Base-by-base conservation (phyloP, 2,888 invertebrate genomes). In the Cristatella mucedo region DNA sequence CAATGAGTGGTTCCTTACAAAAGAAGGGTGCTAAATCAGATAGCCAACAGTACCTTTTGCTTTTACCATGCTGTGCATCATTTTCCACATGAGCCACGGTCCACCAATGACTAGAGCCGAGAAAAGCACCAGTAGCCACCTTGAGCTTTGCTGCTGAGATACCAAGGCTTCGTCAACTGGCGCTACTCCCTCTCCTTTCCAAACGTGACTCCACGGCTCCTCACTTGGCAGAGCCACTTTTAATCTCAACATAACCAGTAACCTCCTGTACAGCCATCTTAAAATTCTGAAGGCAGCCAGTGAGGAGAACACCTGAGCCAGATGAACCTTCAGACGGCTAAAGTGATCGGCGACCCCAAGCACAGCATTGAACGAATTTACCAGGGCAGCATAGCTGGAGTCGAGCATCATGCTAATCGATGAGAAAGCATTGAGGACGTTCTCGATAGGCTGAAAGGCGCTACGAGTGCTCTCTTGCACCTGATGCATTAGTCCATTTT, bases 331-430 rank as follows among this genome's bases (percentile, higher is more conserved):
- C 43, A 93, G 68, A 33, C 82, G 73, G 3, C 83, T 80, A 60
- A 95, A 81, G 67, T 93, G 91, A 49, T 95, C 91, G 5, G 91
- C 91, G 2, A 95, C 89, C 43, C 89, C 86, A 38, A 95, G 71
- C 47, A 95, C 83, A 38, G 95, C 93, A 53, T 84, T 74, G 61
- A 93, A 95, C 0, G 93, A 91, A 63, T 82, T 89, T 16, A 87
- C 85, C 56, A 95, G 74, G 2, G 93, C 91, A 60, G 83, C 82
- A 64, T 87, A 91, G 32, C 93, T 91, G 18, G 89, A 91, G 57
- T 93, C 93, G 41, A 95, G 66, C 86, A 95, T 89, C 75, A 87
- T 83, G 2, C 89, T 83, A 2, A 95, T 76, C 38, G 93, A 89
- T 15, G 82, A 80, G 49, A 93, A 82, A 1, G 93, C 86, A 50